These are phyloP conservation scores for Dolichallabes microphthalmus DNA, from an alignment of 2,113 vertebrate genomes.

Conservation along the genomic window DNA sequence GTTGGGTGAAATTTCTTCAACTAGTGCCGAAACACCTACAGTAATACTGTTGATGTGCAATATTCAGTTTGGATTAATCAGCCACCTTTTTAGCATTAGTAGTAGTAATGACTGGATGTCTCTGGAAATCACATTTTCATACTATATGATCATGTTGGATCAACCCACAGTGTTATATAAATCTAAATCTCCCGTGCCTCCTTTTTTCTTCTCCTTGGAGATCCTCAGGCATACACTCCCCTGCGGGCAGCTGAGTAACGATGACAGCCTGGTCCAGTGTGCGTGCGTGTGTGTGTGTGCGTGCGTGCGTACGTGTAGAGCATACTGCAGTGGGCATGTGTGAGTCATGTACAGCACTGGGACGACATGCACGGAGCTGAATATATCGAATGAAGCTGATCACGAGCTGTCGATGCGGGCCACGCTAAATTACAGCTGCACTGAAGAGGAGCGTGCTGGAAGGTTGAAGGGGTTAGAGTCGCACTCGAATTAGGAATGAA, in stretches of 20 bases:
- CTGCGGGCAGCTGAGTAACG: conserved; percentile 32
- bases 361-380: conserved; percentile 8
- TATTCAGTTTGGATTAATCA: neutral
- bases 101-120: neutral
- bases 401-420: conserved; percentile 19
- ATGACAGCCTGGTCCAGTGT: conserved; percentile 38
- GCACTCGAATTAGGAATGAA: conserved; percentile 12
- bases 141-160: neutral
- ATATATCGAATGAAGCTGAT: conserved; percentile 29
- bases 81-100: too few relatives aligned
- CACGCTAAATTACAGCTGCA: neutral
- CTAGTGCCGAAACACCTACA: neutral
- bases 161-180: neutral
- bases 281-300: too few relatives aligned
- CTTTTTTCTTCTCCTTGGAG: neutral
- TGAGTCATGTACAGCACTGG: conserved; percentile 20
- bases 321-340: conserved; percentile 9
- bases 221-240: neutral
- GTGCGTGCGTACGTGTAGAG: neutral
- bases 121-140: too few relatives aligned
- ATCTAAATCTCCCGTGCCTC: neutral
- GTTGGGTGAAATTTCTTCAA: too few relatives aligned
- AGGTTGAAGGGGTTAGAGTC: neutral
- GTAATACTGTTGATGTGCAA: neutral
- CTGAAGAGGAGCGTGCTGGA: neutral